Evolutionary conservation across 2,888 invertebrate species (phyloP), one percentile per base, ranked within the genome.

Genomic region (Isoperla grammatica): DNA sequence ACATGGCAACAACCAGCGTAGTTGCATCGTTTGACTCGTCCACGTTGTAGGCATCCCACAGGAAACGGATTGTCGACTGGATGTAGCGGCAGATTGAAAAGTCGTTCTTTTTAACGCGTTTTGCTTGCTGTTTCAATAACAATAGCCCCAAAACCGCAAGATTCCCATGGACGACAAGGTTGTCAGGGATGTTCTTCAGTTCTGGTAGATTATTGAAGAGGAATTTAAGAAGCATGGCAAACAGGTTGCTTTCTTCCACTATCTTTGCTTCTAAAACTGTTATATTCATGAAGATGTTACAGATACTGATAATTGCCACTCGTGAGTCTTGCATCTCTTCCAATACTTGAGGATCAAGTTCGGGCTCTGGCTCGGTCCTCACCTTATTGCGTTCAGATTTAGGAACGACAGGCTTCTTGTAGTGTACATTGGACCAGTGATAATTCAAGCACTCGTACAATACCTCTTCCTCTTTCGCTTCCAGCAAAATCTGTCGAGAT

Each of bases 211-310:
- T 87, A 68, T 88, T 88, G 67, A 91, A 89, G 56, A 92, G 86
- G 69, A 92, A 93, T 72, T 90, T 90, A 9, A 95, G 77, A 37
- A 95, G 76, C 59, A 86, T 86, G 65, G 86, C 84, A 71, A 94
- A 94, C 11, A 87, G 76, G 53, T 82, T 76, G 61, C 88, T 87
- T 65, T 86, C 85, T 71, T 90, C 89, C 5, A 92, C 90, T 49
- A 89, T 76, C 73, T 89, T 88, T 0, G 89, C 85, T 68, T 95
- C 95, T 61, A 95, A 74, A 0, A 95, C 95, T 12, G 91, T 89
- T 2, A 95, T 80, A 72, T 95, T 95, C 89, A 95, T 92, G 65
- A 95, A 85, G 61, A 94, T 87, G 71, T 94, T 94, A 74, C 94
- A 95, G 29, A 91, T 82, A 66, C 93, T 90, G 64, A 90, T 86